Evolutionary conservation across 2,888 invertebrate species (phyloP), one percentile per base, ranked within the genome.

Genomic region (Kryphioiulus occultus): DNA sequence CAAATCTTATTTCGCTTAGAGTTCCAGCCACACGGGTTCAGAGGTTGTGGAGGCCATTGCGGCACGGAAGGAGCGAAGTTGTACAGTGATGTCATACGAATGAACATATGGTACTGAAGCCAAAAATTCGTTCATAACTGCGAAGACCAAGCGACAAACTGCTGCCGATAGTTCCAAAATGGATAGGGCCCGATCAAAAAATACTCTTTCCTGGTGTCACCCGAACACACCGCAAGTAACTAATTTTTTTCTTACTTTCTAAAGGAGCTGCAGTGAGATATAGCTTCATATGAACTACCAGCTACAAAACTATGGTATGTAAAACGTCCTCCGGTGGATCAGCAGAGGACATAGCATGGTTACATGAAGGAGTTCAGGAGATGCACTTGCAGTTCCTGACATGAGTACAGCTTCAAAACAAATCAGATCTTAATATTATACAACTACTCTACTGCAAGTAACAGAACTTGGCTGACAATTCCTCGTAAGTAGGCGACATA

Each of bases 331-430:
- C 30, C 12, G 12, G 30, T 78, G 12, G 68, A 68, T 68, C 59
- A 59, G 10, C 68, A 2, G 78, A 78, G 78, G 78, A 12, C 30
- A 78, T 26, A 1, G 12, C 30, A 4, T 30, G 15, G 22, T 30
- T 30, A 78, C 30, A 12, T 30, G 30, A 78, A 12, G 10, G 30
- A 30, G 78, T 78, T 78, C 30, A 78, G 78, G 26, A 78, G 78
- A 78, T 78, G 78, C 78, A 78, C 78, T 78, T 78, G 78, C 78
- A 78, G 78, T 78, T 78, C 78, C 78, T 26, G 78, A 78, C 78
- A 30, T 78, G 30, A 30, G 30, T 30, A 78, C 30, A 78, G 30
- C 26, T 30, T 68, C 78, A 78, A 78, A 78, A 78, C 15, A 12
- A 78, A 17, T 78, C 15, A 78, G 26, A 78, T 78, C 30, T 78